Evolutionary conservation across 2,113 vertebrate genomes (phyloP), one percentile per base, ranked within the genome.

Genomic region (Neodontobutis hainanensis): DNA sequence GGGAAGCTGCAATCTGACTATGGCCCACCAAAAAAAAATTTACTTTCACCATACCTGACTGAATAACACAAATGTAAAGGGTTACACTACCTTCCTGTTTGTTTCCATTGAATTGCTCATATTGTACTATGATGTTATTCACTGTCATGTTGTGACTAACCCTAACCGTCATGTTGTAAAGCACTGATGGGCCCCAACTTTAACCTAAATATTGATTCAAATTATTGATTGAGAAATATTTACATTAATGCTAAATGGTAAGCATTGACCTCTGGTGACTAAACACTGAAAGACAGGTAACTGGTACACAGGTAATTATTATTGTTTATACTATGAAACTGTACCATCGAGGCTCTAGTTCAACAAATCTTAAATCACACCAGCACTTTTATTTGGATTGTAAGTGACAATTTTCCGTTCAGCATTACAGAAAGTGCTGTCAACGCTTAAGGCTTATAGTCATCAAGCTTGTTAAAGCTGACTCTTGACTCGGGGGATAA

Each of bases 11-110:
- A 46, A 50, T 46, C 61, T 57, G 61, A 9, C 59, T 36, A 49
- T 75, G 72, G 79, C 68, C 82, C 51, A 46, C 44, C 66, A 86
- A 43, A 83, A 87, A 77, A 85, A 87, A 87, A 77, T 59, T 88
- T 80, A 38, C 4, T 8, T 16, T 69, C 11, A 4, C 12, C 66
- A 12, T 1, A 27, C 34, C 56, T 67, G 12, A 0, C 70, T 79
- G 52, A 71, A 71, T 57, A 42, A 45, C 14, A 64, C 2, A 12
- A 50, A 64, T 64, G 12, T 60, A 6, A 43, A 63, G 46, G 64
- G 38, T 42, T 61, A 57, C 61, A 49, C 1, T 42, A 63, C 5
- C 3, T 4, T 12, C 43, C 67, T 55, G 5, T 15, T 6, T 46
- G 55, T 50, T 50, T 48, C 19, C 44, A 45, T 65, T 53, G 0